These are phyloP conservation scores for Poeciliopsis paucimaculata DNA, from an alignment of 2,797 vertebrate species.

Conservation along the genomic window DNA sequence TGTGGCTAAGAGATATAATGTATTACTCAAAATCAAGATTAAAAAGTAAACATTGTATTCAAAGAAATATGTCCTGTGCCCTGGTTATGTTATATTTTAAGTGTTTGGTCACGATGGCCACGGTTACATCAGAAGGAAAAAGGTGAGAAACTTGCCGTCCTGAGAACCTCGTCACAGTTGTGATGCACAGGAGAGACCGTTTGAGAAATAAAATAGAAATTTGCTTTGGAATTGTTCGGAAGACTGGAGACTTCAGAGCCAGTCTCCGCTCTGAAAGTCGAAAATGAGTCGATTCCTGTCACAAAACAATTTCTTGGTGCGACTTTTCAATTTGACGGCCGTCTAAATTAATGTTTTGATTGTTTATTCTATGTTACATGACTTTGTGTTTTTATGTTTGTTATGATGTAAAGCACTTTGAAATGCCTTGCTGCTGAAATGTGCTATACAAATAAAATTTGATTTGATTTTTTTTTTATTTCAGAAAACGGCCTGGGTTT, in stretches of 20 bases:
- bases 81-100: not conserved
- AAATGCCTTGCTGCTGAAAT: too few species aligned
- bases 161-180: not conserved
- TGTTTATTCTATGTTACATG: too few species aligned
- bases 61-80: not conserved
- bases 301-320: not conserved
- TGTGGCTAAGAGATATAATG: not conserved
- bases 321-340: too few species aligned
- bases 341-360: too few species aligned
- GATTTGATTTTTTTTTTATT: too few species aligned
- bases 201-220: not conserved
- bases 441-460: too few species aligned
- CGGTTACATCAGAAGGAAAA: not conserved
- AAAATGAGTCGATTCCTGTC: not conserved
- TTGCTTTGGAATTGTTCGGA: too few species aligned
- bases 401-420: too few species aligned
- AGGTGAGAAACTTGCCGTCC: not conserved
- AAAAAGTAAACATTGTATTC: not conserved
- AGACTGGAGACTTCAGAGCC: not conserved
- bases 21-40: not conserved
- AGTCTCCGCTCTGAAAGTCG: not conserved
- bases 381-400: too few species aligned
- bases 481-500: not conserved
- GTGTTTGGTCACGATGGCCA: not conserved
- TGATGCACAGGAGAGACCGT: not conserved